phyloP scores from a whole-genome alignment of 2,888 invertebrate genomes.

The Tethea ocularis region DNA sequence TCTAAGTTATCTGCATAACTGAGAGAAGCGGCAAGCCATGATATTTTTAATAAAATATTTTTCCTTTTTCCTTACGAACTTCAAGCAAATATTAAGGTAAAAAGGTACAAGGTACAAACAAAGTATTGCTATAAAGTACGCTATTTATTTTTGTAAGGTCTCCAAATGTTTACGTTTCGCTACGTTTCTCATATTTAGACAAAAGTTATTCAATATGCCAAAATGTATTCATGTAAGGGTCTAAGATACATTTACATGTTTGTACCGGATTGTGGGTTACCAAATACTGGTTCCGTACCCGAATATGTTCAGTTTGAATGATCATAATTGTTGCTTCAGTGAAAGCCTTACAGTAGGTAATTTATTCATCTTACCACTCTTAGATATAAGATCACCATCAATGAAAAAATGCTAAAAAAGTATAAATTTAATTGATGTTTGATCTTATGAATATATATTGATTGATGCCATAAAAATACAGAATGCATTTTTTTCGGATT shows the following conservation, averaged over 20 bases:
- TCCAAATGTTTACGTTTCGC: constrained; percentile 2
- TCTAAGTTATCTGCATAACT: background rate
- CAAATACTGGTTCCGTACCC: background rate
- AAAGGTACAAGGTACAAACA: background rate
- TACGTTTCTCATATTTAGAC: constrained; percentile 4
- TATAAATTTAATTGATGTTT: too few species aligned
- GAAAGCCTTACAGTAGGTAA: background rate
- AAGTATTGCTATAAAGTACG: background rate
- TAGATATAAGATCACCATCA: too few species aligned
- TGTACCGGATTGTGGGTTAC: background rate
- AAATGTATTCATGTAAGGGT: constrained; percentile 5
- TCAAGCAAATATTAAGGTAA: background rate
- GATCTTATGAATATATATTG: too few species aligned
- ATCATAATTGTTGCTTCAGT: background rate
- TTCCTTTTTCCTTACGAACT: background rate
- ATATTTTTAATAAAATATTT: constrained; percentile 2
- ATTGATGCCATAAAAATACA: too few species aligned
- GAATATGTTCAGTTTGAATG: background rate
- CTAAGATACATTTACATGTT: background rate
- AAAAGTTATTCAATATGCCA: constrained; percentile 8
- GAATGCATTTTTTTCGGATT: too few species aligned
- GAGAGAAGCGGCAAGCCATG: background rate
- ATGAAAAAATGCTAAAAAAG: too few species aligned
- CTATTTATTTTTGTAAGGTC: constrained; percentile 4
- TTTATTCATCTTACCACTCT: background rate